Conservation (phyloP, 1,140 invertebrate species). For the Neomicropteryx cornuta region DNA sequence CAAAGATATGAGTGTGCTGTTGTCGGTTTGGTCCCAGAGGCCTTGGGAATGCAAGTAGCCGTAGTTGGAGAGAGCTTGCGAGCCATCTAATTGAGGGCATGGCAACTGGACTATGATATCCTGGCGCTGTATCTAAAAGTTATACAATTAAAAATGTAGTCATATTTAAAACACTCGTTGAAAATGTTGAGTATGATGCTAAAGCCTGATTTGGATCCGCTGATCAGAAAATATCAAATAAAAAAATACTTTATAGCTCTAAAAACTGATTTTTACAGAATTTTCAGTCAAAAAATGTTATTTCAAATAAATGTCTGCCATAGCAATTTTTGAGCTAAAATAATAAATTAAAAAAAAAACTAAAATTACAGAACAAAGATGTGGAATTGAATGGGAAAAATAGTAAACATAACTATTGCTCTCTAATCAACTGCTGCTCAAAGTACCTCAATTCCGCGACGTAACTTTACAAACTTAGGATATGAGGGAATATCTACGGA, state of each 20-base stretch:
- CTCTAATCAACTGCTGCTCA: no score
- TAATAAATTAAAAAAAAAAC: no score
- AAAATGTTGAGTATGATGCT: no score
- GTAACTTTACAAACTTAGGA: no score
- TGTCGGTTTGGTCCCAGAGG: slow-evolving; percentile 39
- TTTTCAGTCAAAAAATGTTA: background rate
- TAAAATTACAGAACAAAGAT: no score
- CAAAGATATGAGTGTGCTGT: slow-evolving; percentile 42
- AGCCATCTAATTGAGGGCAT: slow-evolving; percentile 66
- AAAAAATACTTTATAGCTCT: slow-evolving; percentile 4
- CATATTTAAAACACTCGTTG: slow-evolving; percentile 8
- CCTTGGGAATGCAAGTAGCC: slow-evolving; percentile 34
- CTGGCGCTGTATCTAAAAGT: slow-evolving; percentile 58
- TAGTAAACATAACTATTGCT: no score
- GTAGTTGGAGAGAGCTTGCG: slow-evolving; percentile 51
- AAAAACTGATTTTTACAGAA: slow-evolving; percentile 3
- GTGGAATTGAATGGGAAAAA: no score
- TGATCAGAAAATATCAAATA: slow-evolving; percentile 6
- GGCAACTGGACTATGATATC: slow-evolving; percentile 72
- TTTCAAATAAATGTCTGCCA: slow-evolving; percentile 6
- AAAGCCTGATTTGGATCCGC: background rate
- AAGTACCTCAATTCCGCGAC: no score
- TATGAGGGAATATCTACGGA: no score
- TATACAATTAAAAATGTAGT: slow-evolving; percentile 19
- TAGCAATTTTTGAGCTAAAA: no score